Conservation (phyloP, 2,888 invertebrate genomes). For the Drosophila helvetica region DNA sequence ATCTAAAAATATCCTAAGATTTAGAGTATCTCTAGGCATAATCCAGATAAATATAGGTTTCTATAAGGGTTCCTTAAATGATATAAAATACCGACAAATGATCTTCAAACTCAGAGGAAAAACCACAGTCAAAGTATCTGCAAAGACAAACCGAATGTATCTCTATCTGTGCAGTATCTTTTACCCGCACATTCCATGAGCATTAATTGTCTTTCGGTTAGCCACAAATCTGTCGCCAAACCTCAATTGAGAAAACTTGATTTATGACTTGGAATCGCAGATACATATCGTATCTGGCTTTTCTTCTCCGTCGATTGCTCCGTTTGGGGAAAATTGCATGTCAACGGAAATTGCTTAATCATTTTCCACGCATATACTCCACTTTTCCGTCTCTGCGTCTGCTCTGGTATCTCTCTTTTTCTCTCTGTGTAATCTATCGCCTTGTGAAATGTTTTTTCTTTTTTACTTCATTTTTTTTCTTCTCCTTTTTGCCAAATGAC, state of each 20-base stretch:
- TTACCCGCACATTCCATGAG: constrained; percentile 33
- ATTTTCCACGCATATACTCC: constrained; percentile 59
- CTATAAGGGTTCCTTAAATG: too few species aligned
- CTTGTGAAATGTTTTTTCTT: constrained; percentile 47
- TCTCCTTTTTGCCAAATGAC: constrained; percentile 50
- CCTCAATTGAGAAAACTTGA: constrained; percentile 59
- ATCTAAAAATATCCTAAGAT: too few species aligned
- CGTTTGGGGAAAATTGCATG: constrained; percentile 50
- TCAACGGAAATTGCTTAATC: constrained; percentile 75
- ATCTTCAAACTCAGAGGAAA: background rate
- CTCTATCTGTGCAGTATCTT: constrained; percentile 13
- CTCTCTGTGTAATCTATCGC: constrained; percentile 48
- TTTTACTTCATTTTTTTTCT: too few species aligned
- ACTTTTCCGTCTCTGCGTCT: background rate
- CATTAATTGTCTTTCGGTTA: constrained; percentile 33
- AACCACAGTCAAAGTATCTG: background rate
- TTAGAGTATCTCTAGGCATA: too few species aligned
- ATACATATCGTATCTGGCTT: background rate
- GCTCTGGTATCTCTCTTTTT: constrained; percentile 7
- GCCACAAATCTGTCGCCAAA: constrained; percentile 43
- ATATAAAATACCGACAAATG: background rate
- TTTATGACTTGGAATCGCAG: constrained; percentile 43
- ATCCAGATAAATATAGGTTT: too few species aligned
- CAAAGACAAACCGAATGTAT: constrained; percentile 16
- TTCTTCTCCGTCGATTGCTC: constrained; percentile 24